Base-by-base conservation (phyloP, 2,797 vertebrate genomes). In the Argya squamiceps region DNA sequence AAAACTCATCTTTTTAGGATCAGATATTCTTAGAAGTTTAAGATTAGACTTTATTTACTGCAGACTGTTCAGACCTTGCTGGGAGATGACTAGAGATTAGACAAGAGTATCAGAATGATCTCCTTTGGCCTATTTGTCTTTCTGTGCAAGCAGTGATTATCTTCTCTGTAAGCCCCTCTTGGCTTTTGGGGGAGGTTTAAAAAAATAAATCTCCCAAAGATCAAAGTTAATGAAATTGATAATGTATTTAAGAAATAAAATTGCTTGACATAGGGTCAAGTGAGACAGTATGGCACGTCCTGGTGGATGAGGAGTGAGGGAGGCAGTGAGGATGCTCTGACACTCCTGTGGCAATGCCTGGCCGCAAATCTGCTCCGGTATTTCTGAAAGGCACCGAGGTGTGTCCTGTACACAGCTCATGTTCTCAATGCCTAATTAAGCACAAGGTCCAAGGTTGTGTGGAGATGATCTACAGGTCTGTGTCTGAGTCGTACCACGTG, bases 181-280 rank as follows among this genome's bases (percentile, higher is more conserved):
- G 90, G 76, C 50, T 87, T 81, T 76, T 75, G 43, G 46, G 6
- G 3, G 67, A 63, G 7, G 29, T 39, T 59, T 10, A 2, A 44
- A 84, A 82, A 83, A 62, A 50, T 43, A 44, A 75, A 87, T 47
- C 69, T 53, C 62, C 60, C 24, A 68, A 91, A 15, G 24, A 60
- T 69, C 62, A 9, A 55, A 88, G 44, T 52, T 79, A 92, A 86
- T 96, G 65, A 69, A 86, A 76, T 94, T 63, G 78, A 26, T 73
- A 59, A 93, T 14, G 21, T 12, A 49, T 79, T 93, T 84, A 92
- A 84, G 88, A 65, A 84, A 88, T 37, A 73, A n/a, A 90, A 84
- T 49, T 56, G 30, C 41, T 74, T 0, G 1, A 21, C 37, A 15
- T 9, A 30, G 47, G 83, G 92, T 94, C 74, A 89, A 69, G 59